Base-by-base conservation (phyloP, 2,888 invertebrate genomes). In the Drosophila demipolita region DNA sequence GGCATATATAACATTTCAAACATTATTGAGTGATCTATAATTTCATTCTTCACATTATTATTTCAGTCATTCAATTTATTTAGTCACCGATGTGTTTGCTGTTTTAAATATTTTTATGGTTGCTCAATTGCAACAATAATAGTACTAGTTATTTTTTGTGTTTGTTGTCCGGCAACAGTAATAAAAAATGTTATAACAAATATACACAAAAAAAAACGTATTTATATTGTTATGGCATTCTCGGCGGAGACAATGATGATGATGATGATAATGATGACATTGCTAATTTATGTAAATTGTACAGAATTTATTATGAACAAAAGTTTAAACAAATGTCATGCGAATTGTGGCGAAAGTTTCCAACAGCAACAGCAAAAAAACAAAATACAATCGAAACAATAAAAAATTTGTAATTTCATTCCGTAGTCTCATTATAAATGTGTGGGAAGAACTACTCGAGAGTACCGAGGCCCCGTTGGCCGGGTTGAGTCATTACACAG, bases 281-380 rank as follows among this genome's bases (percentile, higher is more conserved):
- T 77, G 74, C 73, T 75, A 82, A 82, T 83, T 72, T 76, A 87
- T 85, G 84, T 73, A 88, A 80, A 84, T 88, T 83, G 73, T 66
- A 76, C 66, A 76, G 80, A 74, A 78, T 85, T 83, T 74, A 86
- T 83, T 86, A 23, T 86, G 72, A 81, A 76, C 71, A 68, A 61
- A 82, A 85, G 69, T 82, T 85, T 66, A 73, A 77, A 73, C 73
- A 87, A 87, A 80, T 87, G 80, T 80, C 83, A 84, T 85, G 79
- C 78, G 81, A 80, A 81, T 74, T 73, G 70, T 73, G 75, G 80
- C 79, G 66, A 83, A 87, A 82, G 70, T 75, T 65, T 42, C 52
- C 58, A 63, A 42, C 67, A 69, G 23, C 32, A 42, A 45, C 66
- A 65, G 60, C 64, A 67, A 45, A 65, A 63, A 66, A 67, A 61